Percentiles rank a stretch among this genome's conserved stretches.
phyloP scores from a whole-genome alignment of 1,140 invertebrate genomes.

The Aphelinus certus region DNA sequence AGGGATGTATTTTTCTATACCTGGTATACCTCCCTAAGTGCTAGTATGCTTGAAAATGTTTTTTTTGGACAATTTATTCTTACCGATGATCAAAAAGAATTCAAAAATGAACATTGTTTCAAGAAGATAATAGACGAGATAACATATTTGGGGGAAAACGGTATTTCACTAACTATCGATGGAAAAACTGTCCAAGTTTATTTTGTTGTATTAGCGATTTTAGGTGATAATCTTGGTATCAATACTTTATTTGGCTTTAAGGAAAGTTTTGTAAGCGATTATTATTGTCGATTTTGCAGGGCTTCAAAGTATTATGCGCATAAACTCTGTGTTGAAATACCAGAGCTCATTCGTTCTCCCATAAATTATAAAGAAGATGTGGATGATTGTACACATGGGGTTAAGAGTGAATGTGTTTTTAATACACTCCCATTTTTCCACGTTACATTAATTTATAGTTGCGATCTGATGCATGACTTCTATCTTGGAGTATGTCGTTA shows the following conservation, averaged over 20 bases:
- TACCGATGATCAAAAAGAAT: constrained; percentile 34
- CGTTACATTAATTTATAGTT: constrained; percentile 27
- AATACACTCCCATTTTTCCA: constrained; percentile 41
- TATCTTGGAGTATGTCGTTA: constrained; percentile 40
- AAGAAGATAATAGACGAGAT: constrained; percentile 31
- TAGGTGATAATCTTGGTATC: constrained; percentile 39
- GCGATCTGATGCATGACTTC: constrained; percentile 44
- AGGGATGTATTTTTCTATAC: constrained; percentile 37
- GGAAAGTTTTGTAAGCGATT: constrained; percentile 33
- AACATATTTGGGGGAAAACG: constrained; percentile 28
- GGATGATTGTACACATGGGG: constrained; percentile 23
- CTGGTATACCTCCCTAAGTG: constrained; percentile 36
- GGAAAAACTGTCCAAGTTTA: constrained; percentile 26
- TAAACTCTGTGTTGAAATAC: constrained; percentile 28
- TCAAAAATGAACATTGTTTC: constrained; percentile 41
- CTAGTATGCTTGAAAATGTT: constrained; percentile 37
- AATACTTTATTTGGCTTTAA: constrained; percentile 34
- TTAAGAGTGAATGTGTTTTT: constrained; percentile 43
- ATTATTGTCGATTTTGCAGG: constrained; percentile 43
- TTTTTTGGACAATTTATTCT: constrained; percentile 41
- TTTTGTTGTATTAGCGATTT: constrained; percentile 42
- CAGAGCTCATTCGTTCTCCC: constrained; percentile 30
- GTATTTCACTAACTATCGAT: constrained; percentile 35
- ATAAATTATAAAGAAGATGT: constrained; percentile 41
- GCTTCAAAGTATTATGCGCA: constrained; percentile 37